Percentiles rank a stretch among this genome's conserved stretches.
Evolutionary conservation across 2,113 vertebrate species (phyloP).

Genomic region (Bombycilla garrulus): DNA sequence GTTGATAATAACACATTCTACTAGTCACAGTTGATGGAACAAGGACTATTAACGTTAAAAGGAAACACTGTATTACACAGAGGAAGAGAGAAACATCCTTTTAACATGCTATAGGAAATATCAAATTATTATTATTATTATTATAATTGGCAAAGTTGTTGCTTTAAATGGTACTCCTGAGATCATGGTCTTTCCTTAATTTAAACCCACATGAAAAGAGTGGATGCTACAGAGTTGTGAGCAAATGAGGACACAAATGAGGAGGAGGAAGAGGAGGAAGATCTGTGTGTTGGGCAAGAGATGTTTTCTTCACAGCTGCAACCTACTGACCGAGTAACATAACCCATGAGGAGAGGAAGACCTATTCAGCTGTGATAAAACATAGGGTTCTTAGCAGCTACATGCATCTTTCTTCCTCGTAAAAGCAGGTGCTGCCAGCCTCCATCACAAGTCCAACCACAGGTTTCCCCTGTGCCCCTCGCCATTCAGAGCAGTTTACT

Average conservation of each 20-base stretch:
- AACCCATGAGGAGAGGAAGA: background rate
- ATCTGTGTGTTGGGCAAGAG: background rate
- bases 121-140: background rate
- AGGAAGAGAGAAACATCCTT: background rate
- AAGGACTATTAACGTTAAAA: conserved; percentile 16
- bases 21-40: background rate
- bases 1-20: background rate
- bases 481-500: background rate
- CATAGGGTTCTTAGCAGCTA: background rate
- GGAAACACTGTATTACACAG: background rate
- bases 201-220: background rate
- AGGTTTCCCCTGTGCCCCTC: background rate
- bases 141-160: background rate
- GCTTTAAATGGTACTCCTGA: background rate
- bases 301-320: background rate
- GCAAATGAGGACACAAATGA: background rate
- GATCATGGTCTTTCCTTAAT: background rate
- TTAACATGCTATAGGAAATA: background rate
- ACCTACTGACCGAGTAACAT: background rate
- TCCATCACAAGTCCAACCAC: background rate
- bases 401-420: background rate
- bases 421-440: background rate
- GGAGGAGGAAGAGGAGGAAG: background rate
- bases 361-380: background rate
- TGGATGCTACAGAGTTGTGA: background rate